A percentile compares a stretch with the other conserved stretches of the same genome.
Evolutionary conservation across 2,113 vertebrate genomes (phyloP).

Genomic region (Lipotes vexillifer): DNA sequence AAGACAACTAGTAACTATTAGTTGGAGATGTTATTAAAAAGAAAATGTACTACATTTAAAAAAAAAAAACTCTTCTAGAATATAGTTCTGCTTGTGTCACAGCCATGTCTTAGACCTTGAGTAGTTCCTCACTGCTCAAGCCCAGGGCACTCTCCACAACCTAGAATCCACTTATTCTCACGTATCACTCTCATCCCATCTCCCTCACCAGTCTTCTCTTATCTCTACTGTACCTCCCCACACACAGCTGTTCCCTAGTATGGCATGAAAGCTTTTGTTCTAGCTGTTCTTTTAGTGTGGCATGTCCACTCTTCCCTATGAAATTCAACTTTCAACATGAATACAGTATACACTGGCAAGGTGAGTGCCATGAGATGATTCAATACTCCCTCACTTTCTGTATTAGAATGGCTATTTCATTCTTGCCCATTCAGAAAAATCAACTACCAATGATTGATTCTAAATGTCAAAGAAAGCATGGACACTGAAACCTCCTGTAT

Average conservation of each 20-base stretch:
- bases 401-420: background rate
- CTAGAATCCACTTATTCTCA: background rate
- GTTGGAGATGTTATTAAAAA: background rate
- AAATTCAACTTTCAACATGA: background rate
- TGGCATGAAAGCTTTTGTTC: background rate
- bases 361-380: background rate
- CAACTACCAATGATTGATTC: background rate
- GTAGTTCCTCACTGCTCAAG: background rate
- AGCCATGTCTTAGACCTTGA: background rate
- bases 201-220: background rate
- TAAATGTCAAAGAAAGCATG: background rate
- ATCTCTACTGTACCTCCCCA: background rate
- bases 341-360: background rate
- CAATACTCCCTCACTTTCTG: background rate
- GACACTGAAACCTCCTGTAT: background rate
- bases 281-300: background rate
- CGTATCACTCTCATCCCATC: background rate
- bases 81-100: accelerated
- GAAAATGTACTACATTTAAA: background rate
- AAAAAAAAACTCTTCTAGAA: background rate
- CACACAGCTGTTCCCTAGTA: background rate
- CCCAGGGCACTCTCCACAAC: background rate
- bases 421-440: background rate
- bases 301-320: background rate
- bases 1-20: background rate